Percentiles rank a stretch among this genome's conserved stretches.
Evolutionary conservation across 2,888 invertebrate genomes (phyloP).

Genomic region (Gryllus longicercus): DNA sequence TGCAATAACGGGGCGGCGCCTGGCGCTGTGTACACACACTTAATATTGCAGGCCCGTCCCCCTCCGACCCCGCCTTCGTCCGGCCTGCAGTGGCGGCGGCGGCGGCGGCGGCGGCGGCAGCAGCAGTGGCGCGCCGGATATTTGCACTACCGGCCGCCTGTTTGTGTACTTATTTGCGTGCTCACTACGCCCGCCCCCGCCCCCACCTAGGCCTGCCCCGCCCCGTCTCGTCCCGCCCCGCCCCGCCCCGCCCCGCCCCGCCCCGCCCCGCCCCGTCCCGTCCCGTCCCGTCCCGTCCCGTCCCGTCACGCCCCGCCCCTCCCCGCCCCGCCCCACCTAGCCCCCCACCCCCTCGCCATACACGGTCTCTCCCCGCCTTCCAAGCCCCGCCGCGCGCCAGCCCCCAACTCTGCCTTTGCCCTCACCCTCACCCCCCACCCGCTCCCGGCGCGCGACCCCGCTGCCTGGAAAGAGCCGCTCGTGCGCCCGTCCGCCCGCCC

Average conservation of each 20-base stretch:
- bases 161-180: constrained; percentile 4
- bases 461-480: no score
- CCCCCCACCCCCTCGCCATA: neutral
- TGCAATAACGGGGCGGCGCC: constrained; percentile 10
- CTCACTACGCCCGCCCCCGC: neutral
- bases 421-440: no score
- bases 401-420: no score
- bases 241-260: no score
- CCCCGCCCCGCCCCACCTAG: neutral
- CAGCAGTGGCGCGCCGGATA: neutral
- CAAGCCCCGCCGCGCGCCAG: neutral
- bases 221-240: no score
- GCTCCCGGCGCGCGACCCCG: no score
- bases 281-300: no score
- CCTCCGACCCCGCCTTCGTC: neutral
- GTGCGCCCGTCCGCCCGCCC: no score
- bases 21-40: neutral
- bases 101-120: neutral
- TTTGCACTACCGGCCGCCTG: neutral
- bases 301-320: no score
- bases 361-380: neutral
- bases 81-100: neutral
- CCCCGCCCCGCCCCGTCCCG: no score
- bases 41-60: neutral
- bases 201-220: neutral